A percentile compares a stretch with the other conserved stretches of the same genome.
Evolutionary conservation across 92 coral and sea anemone genomes (phyloP).

Genomic region (Pocillopora grandis): DNA sequence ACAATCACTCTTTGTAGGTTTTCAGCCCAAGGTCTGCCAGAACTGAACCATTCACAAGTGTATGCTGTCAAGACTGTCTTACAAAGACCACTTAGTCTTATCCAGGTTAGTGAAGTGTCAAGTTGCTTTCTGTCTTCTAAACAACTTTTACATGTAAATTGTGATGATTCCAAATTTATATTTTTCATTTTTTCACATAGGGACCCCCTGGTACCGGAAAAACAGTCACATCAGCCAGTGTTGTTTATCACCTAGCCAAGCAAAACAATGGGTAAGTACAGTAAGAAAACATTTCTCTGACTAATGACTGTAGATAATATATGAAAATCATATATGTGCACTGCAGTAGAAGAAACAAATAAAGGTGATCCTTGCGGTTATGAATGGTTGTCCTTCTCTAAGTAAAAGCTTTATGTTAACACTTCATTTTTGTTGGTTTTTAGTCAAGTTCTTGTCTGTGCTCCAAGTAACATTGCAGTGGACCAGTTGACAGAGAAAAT

Average conservation of each 20-base stretch:
- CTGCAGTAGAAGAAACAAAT: too few relatives aligned
- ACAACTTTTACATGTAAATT: neutral
- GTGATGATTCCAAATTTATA: neutral
- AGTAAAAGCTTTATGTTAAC: neutral
- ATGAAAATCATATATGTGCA: too few relatives aligned
- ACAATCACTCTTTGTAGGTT: slow-evolving; percentile 48
- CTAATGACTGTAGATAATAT: too few relatives aligned
- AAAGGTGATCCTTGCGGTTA: too few relatives aligned
- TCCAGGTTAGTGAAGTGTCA: slow-evolving; percentile 67
- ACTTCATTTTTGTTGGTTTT: neutral
- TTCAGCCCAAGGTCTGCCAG: slow-evolving; percentile 98
- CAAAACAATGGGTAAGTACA: slow-evolving; percentile 93
- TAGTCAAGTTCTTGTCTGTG: slow-evolving; percentile 98
- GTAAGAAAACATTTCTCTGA: too few relatives aligned
- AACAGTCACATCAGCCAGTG: slow-evolving; percentile 97
- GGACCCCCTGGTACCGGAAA: slow-evolving; percentile 99
- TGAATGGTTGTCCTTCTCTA: neutral
- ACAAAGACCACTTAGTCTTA: slow-evolving; percentile 96
- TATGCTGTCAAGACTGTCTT: slow-evolving; percentile 99
- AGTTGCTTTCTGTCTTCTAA: neutral
- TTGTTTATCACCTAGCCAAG: slow-evolving; percentile 92
- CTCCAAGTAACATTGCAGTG: slow-evolving; percentile 99
- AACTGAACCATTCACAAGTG: slow-evolving; percentile 98
- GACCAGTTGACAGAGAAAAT: slow-evolving; percentile 99
- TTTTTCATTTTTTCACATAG: slow-evolving; percentile 27